Evolutionary conservation across 2,888 invertebrate genomes (phyloP).

Genomic region (Iphiclides podalirius): DNA sequence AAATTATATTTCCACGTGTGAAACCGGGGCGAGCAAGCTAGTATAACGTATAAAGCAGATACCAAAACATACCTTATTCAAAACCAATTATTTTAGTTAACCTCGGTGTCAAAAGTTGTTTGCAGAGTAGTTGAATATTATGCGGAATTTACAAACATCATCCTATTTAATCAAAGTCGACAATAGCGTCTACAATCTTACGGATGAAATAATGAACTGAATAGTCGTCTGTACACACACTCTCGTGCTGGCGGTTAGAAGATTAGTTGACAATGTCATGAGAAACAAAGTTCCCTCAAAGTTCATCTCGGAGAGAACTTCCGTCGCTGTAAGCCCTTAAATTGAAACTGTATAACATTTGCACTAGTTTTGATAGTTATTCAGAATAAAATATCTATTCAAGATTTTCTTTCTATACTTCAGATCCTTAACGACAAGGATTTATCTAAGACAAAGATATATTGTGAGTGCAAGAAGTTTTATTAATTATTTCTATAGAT

Average conservation of each 20-base stretch:
- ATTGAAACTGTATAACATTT: conserved; percentile 77
- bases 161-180: conserved; percentile 20
- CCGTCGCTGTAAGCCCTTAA: conserved; percentile 63
- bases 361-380: conserved; percentile 67
- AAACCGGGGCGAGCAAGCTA: no score
- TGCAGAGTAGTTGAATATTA: conserved; percentile 5
- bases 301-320: conserved; percentile 64
- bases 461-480: background rate
- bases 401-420: conserved; percentile 3
- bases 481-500: no score
- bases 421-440: background rate
- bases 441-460: background rate
- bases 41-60: no score
- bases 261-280: conserved; percentile 77
- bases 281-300: conserved; percentile 64
- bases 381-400: conserved; percentile 52
- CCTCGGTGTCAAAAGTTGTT: background rate
- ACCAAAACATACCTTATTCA: background rate
- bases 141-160: conserved; percentile 7
- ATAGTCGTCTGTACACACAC: conserved; percentile 39
- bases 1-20: no score
- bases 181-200: conserved; percentile 25
- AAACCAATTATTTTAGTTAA: conserved; percentile 5
- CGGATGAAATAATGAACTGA: conserved; percentile 29
- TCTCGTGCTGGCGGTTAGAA: conserved; percentile 54